These are phyloP conservation scores for Sebastes minor DNA, from an alignment of 2,797 vertebrate genomes.

Conservation along the genomic window DNA sequence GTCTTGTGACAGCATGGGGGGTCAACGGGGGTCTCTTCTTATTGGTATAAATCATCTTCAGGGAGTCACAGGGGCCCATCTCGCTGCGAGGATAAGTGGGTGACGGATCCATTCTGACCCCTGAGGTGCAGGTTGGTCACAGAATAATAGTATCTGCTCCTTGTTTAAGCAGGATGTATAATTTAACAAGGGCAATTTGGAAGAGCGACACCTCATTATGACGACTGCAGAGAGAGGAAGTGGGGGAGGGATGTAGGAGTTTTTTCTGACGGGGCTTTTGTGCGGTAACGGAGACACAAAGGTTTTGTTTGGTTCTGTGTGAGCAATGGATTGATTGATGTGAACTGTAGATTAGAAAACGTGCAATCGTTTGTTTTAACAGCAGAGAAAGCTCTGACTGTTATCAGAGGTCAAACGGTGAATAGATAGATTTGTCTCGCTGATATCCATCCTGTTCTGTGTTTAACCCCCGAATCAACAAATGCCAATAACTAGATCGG, in stretches of 20 bases:
- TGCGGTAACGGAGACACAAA: slow-evolving; percentile 1
- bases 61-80: slow-evolving; percentile 1
- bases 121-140: slow-evolving; percentile 58
- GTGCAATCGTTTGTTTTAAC: background rate
- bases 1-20: slow-evolving; percentile 35
- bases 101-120: slow-evolving; percentile 52
- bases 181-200: slow-evolving; percentile 71
- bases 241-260: background rate
- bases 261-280: background rate
- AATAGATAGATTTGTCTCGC: background rate
- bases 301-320: background rate
- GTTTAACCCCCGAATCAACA: background rate
- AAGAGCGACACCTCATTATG: slow-evolving; percentile 68
- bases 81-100: slow-evolving; percentile 49
- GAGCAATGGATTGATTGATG: background rate
- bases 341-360: background rate
- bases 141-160: slow-evolving; percentile 74
- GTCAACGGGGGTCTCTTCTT: slow-evolving; percentile 5
- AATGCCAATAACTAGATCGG: background rate
- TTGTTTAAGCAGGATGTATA: slow-evolving; percentile 71
- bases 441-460: background rate
- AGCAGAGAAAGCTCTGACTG: background rate
- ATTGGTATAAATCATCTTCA: slow-evolving; percentile 44
- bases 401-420: background rate
- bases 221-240: slow-evolving; percentile 5